Conservation (phyloP, 2,888 invertebrate species). For the Salpingus planirostris region DNA sequence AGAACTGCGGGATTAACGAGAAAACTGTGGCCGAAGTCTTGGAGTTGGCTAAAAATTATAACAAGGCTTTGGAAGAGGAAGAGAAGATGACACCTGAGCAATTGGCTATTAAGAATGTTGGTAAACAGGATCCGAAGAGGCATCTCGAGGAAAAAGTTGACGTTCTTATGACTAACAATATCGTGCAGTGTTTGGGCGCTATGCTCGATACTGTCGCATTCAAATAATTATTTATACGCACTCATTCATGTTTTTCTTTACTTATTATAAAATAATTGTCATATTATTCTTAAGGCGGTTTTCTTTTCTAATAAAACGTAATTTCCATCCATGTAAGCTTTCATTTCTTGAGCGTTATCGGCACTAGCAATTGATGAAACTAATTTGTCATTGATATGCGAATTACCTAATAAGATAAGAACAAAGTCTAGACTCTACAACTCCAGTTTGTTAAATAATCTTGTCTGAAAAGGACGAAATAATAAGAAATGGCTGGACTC, state of each 20-base stretch:
- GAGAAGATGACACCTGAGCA: constrained; percentile 99
- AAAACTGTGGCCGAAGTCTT: constrained; percentile 93
- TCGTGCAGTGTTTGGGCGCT: constrained; percentile 94
- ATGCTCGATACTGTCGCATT: constrained; percentile 92
- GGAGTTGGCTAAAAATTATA: constrained; percentile 92
- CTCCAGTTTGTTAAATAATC: no score
- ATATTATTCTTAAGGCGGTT: no score
- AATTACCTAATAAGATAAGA: no score
- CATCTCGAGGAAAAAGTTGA: constrained; percentile 99
- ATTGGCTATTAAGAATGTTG: constrained; percentile 98
- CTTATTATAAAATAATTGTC: no score
- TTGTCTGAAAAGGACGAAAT: no score
- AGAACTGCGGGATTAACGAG: constrained; percentile 90
- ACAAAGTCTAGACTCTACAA: no score
- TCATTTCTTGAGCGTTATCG: no score
- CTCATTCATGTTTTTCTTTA: neutral
- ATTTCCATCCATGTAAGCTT: no score
- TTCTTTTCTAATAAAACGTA: no score
- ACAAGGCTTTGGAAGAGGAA: constrained; percentile 89
- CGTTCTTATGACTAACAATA: constrained; percentile 92
- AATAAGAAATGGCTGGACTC: no score
- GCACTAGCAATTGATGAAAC: no score
- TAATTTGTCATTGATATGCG: no score
- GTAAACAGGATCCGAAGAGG: constrained; percentile 97
- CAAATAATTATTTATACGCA: constrained; percentile 48